Percentiles rank a stretch among this genome's conserved stretches.
phyloP scores from a whole-genome alignment of 2,888 invertebrate species.

The Lampropteryx suffumata region DNA sequence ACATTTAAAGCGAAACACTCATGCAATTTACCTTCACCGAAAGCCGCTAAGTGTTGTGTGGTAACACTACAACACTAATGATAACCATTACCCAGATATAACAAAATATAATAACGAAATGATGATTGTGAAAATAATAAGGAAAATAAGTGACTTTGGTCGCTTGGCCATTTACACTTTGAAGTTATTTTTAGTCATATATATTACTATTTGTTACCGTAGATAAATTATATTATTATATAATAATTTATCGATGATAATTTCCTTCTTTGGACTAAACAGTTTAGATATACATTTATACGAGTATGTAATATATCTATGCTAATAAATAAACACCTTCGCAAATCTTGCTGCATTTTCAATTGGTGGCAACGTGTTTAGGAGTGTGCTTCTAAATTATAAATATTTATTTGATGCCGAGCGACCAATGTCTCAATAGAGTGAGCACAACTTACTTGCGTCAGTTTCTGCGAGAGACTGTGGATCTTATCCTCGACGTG shows the following conservation, averaged over 20 bases:
- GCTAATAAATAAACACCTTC: too few species aligned
- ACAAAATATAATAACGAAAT: slow-evolving; percentile 33
- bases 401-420: slow-evolving; percentile 9
- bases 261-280: too few species aligned
- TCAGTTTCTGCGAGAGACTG: slow-evolving; percentile 87
- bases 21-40: slow-evolving; percentile 80
- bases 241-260: too few species aligned
- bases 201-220: too few species aligned
- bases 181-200: too few species aligned
- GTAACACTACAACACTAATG: slow-evolving; percentile 62
- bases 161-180: too few species aligned
- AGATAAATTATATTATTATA: too few species aligned
- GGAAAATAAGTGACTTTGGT: slow-evolving; percentile 50
- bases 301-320: too few species aligned
- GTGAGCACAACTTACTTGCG: slow-evolving; percentile 85
- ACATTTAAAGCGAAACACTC: slow-evolving; percentile 63
- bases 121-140: slow-evolving; percentile 49
- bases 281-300: too few species aligned
- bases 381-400: not conserved
- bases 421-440: slow-evolving; percentile 49
- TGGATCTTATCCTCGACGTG: slow-evolving; percentile 89
- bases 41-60: slow-evolving; percentile 67
- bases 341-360: too few species aligned
- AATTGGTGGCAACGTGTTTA: too few species aligned
- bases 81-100: slow-evolving; percentile 49